Evolutionary conservation across 2,797 vertebrate species (phyloP).

Genomic region (Steatocranus sp.): DNA sequence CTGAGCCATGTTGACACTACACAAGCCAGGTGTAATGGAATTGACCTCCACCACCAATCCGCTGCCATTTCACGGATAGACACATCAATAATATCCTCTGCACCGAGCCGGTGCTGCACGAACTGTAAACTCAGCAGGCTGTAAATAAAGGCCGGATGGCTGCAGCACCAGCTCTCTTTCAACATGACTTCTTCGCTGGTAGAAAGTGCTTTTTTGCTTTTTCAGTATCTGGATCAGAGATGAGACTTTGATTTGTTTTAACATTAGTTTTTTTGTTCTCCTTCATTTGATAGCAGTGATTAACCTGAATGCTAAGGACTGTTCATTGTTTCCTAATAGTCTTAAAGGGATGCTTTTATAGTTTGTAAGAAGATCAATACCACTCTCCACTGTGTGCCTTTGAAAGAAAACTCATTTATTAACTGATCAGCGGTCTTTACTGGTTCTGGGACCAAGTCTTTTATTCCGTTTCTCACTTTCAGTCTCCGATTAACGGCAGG

Average conservation of each 20-base stretch:
- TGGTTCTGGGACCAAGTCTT: neutral
- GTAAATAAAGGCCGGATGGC: conserved; percentile 10
- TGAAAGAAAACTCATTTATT: neutral
- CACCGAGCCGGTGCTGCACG: neutral
- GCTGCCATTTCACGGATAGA: conserved; percentile 11
- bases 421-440: neutral
- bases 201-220: neutral
- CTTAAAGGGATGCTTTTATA: neutral
- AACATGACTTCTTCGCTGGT: neutral
- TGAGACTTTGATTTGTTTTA: neutral
- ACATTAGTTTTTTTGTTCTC: accelerated
- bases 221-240: neutral
- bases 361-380: neutral
- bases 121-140: conserved; percentile 34
- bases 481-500: neutral
- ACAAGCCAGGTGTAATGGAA: conserved; percentile 41
- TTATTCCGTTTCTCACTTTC: neutral
- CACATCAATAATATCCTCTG: conserved; percentile 44
- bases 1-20: conserved; percentile 35
- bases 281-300: neutral
- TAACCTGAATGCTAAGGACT: neutral
- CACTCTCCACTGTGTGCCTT: neutral
- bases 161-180: neutral
- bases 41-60: conserved; percentile 40
- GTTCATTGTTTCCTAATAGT: neutral